Evolutionary conservation across 2,797 vertebrate genomes (phyloP).

Genomic region (Rhinophrynus dorsalis): DNA sequence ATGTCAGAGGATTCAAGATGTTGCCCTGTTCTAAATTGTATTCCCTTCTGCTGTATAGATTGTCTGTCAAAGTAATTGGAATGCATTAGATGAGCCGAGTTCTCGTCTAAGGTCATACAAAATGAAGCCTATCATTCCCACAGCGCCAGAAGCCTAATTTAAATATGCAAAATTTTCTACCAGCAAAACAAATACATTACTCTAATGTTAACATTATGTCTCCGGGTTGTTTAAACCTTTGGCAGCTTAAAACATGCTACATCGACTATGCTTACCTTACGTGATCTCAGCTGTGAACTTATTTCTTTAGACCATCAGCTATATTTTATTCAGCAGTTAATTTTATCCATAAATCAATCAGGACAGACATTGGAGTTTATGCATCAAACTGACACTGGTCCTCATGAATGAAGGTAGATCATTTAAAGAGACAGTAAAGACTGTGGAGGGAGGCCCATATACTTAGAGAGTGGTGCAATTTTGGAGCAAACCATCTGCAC

Average conservation of each 20-base stretch:
- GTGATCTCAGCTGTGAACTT: constrained; percentile 13
- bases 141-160: constrained; percentile 36
- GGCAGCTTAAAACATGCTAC: constrained; percentile 33
- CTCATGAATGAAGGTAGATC: no score
- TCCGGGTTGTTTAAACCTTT: constrained; percentile 43
- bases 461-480: no score
- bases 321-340: not conserved
- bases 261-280: constrained; percentile 24
- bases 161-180: constrained; percentile 39
- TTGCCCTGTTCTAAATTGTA: constrained; percentile 14
- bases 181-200: constrained; percentile 43
- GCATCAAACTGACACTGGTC: no score
- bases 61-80: constrained; percentile 45
- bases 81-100: constrained; percentile 41
- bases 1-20: constrained; percentile 11
- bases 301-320: not conserved
- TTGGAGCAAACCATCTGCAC: no score
- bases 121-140: constrained; percentile 48
- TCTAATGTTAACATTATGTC: constrained; percentile 45
- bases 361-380: no score
- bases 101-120: constrained; percentile 39
- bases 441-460: no score
- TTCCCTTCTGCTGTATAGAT: constrained; percentile 33
- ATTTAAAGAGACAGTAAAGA: no score
- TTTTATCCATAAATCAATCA: not conserved